These are phyloP conservation scores for Spea multiplicata DNA, from an alignment of 2,113 vertebrate genomes.

Conservation along the genomic window DNA sequence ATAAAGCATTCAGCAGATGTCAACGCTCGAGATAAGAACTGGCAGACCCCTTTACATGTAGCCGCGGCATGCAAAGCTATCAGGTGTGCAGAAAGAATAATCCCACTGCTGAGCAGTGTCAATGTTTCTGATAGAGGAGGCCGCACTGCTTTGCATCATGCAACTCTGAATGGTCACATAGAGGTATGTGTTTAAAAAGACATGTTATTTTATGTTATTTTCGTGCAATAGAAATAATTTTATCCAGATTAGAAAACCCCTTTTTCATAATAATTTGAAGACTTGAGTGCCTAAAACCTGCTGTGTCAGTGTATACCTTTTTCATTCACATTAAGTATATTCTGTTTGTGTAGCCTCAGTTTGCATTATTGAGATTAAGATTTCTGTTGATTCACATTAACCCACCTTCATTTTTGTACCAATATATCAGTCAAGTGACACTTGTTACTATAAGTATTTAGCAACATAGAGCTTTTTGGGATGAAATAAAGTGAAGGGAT, in stretches of 20 bases:
- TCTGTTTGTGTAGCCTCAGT: too few relatives aligned
- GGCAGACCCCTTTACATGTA: slow-evolving; percentile 94
- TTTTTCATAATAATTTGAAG: too few relatives aligned
- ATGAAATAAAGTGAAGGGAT: too few relatives aligned
- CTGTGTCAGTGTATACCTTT: too few relatives aligned
- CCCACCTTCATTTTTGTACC: too few relatives aligned
- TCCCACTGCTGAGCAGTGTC: slow-evolving; percentile 89
- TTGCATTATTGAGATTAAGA: too few relatives aligned
- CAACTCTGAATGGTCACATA: slow-evolving; percentile 89
- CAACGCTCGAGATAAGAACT: slow-evolving; percentile 96
- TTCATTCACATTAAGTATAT: too few relatives aligned
- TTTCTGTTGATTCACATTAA: too few relatives aligned
- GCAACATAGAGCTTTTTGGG: too few relatives aligned
- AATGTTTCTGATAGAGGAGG: slow-evolving; percentile 94
- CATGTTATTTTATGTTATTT: not conserved
- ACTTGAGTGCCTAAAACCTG: too few relatives aligned
- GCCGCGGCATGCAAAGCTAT: slow-evolving; percentile 88
- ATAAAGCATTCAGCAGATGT: slow-evolving; percentile 94
- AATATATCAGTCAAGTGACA: too few relatives aligned
- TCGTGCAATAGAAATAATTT: not conserved
- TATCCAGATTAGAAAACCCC: not conserved
- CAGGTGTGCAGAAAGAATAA: slow-evolving; percentile 86
- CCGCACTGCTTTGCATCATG: slow-evolving; percentile 90
- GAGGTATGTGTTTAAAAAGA: slow-evolving; percentile 67
- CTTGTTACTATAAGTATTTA: too few relatives aligned